Conservation (phyloP, 2,113 vertebrate genomes). For the Clarias macrocephalus region DNA sequence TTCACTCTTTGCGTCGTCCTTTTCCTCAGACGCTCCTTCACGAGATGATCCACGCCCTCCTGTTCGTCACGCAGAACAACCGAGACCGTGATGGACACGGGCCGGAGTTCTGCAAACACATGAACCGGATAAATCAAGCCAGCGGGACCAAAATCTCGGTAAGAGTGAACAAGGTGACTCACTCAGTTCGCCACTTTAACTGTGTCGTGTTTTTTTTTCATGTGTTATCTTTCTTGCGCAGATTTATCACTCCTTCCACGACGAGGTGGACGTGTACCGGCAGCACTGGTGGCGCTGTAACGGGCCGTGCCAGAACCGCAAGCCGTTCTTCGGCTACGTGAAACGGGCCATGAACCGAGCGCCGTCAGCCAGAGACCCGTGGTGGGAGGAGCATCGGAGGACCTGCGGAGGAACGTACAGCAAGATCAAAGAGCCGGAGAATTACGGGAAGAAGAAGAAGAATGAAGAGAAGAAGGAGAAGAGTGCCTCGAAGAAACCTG, state of each 20-base stretch:
- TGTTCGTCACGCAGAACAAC: constrained; percentile 94
- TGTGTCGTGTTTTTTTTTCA: too few relatives aligned
- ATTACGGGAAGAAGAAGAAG: constrained; percentile 79
- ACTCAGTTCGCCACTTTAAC: too few relatives aligned
- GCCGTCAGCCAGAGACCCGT: constrained; percentile 84
- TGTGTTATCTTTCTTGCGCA: constrained; percentile 50
- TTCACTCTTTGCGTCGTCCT: neutral
- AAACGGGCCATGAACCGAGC: constrained; percentile 91
- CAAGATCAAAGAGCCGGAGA: constrained; percentile 92
- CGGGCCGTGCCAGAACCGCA: constrained; percentile 82
- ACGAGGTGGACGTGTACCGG: constrained; percentile 89
- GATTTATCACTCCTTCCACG: constrained; percentile 87
- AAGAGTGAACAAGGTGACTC: neutral
- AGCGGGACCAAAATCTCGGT: constrained; percentile 90
- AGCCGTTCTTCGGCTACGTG: constrained; percentile 87
- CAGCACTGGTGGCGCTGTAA: constrained; percentile 95
- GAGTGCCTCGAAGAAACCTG: constrained; percentile 45
- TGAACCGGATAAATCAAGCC: constrained; percentile 87
- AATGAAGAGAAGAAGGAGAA: constrained; percentile 50
- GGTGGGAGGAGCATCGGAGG: constrained; percentile 88
- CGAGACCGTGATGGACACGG: constrained; percentile 89
- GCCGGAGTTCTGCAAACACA: constrained; percentile 94
- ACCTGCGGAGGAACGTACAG: constrained; percentile 85
- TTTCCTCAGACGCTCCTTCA: constrained; percentile 87
- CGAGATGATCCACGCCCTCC: constrained; percentile 97